phyloP scores from a whole-genome alignment of 2,797 vertebrate genomes.

The Petrocephalus schoutedeni region DNA sequence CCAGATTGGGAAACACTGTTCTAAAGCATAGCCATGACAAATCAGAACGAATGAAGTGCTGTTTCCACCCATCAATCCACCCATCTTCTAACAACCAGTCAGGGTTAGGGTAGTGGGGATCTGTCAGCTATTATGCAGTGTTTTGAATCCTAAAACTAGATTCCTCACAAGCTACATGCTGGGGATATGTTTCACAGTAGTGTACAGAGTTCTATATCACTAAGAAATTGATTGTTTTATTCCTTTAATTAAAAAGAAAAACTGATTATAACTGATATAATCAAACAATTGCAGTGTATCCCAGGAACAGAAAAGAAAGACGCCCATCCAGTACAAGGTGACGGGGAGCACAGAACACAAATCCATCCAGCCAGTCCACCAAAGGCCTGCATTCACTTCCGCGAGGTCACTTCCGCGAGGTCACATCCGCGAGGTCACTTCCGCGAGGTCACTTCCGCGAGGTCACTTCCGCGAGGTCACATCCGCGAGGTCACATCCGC shows the following conservation, averaged over 20 bases:
- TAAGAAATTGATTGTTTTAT: neutral
- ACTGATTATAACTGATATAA: neutral
- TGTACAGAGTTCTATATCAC: neutral
- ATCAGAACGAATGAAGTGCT: neutral
- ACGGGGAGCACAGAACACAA: neutral
- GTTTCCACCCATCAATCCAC: neutral
- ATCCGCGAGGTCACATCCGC: neutral
- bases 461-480: no score
- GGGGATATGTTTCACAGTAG: neutral
- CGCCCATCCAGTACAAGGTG: neutral
- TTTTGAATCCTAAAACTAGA: neutral
- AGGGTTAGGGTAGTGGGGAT: neutral
- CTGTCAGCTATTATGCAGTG: neutral
- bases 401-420: neutral
- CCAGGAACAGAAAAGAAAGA: neutral
- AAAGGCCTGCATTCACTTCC: neutral
- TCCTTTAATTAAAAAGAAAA: conserved; percentile 3
- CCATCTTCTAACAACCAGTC: neutral
- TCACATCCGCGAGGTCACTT: neutral
- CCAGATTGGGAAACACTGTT: neutral
- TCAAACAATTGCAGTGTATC: neutral
- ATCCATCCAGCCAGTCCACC: neutral
- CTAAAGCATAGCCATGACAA: neutral
- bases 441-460: neutral
- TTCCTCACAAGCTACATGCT: neutral